phyloP scores from a whole-genome alignment of 2,888 invertebrate genomes.

The Oithona nana region DNA sequence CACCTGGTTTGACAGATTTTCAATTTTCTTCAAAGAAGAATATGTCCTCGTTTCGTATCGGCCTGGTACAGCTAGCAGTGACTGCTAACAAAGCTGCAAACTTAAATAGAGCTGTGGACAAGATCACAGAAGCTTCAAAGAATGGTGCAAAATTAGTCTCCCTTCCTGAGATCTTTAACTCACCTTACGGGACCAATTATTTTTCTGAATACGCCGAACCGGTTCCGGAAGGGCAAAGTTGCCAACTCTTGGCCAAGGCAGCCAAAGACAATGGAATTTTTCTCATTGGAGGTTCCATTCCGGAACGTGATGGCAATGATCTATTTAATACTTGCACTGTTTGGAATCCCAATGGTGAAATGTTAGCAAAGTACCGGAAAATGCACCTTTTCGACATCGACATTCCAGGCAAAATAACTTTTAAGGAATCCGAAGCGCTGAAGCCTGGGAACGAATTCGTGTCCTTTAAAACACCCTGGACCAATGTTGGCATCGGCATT shows the following conservation, averaged over 20 bases:
- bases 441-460: constrained; percentile 52
- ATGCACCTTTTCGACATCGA: constrained; percentile 90
- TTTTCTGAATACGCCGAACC: constrained; percentile 69
- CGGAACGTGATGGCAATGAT: constrained; percentile 47
- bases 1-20: too few species aligned
- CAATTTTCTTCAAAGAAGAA: too few species aligned
- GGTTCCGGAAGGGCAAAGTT: constrained; percentile 58
- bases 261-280: constrained; percentile 56
- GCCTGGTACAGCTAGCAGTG: constrained; percentile 62
- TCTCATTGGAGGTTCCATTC: constrained; percentile 74
- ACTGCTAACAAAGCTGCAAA: constrained; percentile 54
- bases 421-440: constrained; percentile 72
- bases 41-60: constrained; percentile 38
- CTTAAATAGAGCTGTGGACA: constrained; percentile 45
- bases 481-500: constrained; percentile 69
- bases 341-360: constrained; percentile 40
- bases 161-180: constrained; percentile 66
- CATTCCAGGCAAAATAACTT: constrained; percentile 74
- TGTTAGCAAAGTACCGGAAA: constrained; percentile 69
- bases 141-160: constrained; percentile 23
- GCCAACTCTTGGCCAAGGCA: constrained; percentile 44
- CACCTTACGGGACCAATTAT: constrained; percentile 65
- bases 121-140: constrained; percentile 48
- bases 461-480: constrained; percentile 46
- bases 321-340: constrained; percentile 67